Evolutionary conservation across 1,140 invertebrate species (phyloP).

Genomic region (Xylocopa sonorina): DNA sequence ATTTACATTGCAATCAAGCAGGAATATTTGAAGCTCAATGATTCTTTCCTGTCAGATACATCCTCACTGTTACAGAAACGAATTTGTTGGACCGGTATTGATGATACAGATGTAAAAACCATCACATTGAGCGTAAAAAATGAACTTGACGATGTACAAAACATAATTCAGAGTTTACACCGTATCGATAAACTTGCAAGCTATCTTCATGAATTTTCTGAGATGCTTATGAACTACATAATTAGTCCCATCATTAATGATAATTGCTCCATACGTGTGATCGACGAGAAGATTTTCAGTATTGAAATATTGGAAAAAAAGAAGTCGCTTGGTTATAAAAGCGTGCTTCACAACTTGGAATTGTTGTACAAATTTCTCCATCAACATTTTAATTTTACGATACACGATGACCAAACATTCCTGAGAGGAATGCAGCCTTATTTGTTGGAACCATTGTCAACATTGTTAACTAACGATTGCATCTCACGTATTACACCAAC

Average conservation of each 20-base stretch:
- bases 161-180: constrained; percentile 81
- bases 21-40: constrained; percentile 76
- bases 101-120: constrained; percentile 60
- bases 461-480: constrained; percentile 88
- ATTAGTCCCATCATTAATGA: constrained; percentile 83
- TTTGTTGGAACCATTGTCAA: constrained; percentile 85
- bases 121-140: constrained; percentile 73
- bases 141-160: constrained; percentile 75
- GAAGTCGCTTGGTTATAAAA: constrained; percentile 81
- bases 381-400: constrained; percentile 83
- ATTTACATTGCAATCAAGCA: constrained; percentile 78
- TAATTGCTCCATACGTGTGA: constrained; percentile 78
- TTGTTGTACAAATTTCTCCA: constrained; percentile 84
- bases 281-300: constrained; percentile 78
- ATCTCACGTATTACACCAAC: constrained; percentile 89
- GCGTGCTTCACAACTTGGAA: constrained; percentile 85
- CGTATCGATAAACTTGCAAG: constrained; percentile 79
- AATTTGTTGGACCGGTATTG: constrained; percentile 71
- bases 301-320: constrained; percentile 80
- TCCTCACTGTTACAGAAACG: constrained; percentile 80
- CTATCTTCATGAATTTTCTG: constrained; percentile 81
- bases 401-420: constrained; percentile 82
- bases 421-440: constrained; percentile 85
- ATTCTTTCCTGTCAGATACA: constrained; percentile 78
- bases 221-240: constrained; percentile 82